Evolutionary conservation across 2,113 vertebrate genomes (phyloP).

Genomic region (Sitta europaea): DNA sequence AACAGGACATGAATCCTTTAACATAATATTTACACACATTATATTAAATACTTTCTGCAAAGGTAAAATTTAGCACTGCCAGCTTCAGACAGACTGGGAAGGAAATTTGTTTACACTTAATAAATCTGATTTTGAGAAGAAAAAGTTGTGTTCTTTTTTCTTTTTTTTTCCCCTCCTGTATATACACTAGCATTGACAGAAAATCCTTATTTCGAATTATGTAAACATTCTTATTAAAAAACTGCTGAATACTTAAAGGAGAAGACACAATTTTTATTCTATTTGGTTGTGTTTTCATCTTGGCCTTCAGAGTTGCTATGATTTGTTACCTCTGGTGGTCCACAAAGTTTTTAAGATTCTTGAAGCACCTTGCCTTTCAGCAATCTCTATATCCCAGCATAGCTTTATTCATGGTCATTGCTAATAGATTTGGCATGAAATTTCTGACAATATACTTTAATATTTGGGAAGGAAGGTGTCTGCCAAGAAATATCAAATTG

Average conservation of each 20-base stretch:
- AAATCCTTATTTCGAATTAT: background rate
- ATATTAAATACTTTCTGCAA: conserved; percentile 39
- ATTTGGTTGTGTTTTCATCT: background rate
- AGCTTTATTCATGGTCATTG: rapidly evolving
- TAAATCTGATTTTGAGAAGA: conserved; percentile 39
- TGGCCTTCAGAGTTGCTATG: background rate
- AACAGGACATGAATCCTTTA: conserved; percentile 60
- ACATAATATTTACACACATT: conserved; percentile 58
- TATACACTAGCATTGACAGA: background rate
- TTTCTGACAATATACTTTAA: background rate
- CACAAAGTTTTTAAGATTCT: background rate
- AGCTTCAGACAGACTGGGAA: background rate
- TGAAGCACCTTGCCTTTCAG: background rate
- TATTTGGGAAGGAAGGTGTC: background rate
- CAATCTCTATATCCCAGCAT: background rate
- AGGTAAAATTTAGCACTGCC: conserved; percentile 21
- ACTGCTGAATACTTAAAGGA: background rate
- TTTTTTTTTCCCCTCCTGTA: background rate
- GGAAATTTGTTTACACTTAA: conserved; percentile 32
- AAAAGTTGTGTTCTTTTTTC: background rate
- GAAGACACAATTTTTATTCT: background rate
- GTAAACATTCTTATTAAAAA: background rate
- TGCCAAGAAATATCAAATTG: background rate
- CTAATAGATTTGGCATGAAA: background rate
- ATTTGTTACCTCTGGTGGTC: background rate